These are phyloP conservation scores for Bostrychus sinensis DNA, from an alignment of 2,113 vertebrate species.

Conservation along the genomic window DNA sequence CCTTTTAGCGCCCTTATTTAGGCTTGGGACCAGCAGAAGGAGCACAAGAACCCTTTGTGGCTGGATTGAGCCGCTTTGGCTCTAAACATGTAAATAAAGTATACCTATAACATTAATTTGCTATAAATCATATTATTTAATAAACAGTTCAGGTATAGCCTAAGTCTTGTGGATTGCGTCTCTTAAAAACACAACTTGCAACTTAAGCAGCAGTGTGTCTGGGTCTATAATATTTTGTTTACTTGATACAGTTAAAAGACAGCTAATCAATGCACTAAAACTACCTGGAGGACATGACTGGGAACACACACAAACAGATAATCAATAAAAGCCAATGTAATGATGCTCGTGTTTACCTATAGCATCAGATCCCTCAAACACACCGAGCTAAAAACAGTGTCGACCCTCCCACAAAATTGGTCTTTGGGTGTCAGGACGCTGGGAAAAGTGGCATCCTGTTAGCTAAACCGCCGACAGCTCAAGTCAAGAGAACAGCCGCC, in stretches of 20 bases:
- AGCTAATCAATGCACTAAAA: not conserved
- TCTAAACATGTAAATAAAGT: too few species aligned
- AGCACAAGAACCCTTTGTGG: too few species aligned
- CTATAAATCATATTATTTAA: too few species aligned
- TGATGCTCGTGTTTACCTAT: not conserved
- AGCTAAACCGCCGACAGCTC: constrained; percentile 11
- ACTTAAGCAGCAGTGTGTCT: not conserved
- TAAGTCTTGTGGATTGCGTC: too few species aligned
- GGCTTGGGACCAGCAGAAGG: too few species aligned
- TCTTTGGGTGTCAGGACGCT: constrained; percentile 1
- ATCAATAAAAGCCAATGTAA: constrained; percentile 1
- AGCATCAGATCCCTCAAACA: not conserved
- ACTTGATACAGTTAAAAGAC: not conserved
- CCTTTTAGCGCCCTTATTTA: too few species aligned
- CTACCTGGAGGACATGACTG: not conserved
- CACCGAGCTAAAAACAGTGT: not conserved
- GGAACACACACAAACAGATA: not conserved
- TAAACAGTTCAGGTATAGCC: too few species aligned
- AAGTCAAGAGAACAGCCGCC: constrained; percentile 28
- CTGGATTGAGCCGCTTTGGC: too few species aligned
- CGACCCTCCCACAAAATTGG: constrained; percentile 29
- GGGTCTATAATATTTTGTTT: not conserved
- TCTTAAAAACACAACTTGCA: not conserved
- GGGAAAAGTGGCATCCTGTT: constrained; percentile 29
- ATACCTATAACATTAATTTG: too few species aligned